phyloP scores from a whole-genome alignment of 2,797 vertebrate species.

The Spea hammondii region DNA sequence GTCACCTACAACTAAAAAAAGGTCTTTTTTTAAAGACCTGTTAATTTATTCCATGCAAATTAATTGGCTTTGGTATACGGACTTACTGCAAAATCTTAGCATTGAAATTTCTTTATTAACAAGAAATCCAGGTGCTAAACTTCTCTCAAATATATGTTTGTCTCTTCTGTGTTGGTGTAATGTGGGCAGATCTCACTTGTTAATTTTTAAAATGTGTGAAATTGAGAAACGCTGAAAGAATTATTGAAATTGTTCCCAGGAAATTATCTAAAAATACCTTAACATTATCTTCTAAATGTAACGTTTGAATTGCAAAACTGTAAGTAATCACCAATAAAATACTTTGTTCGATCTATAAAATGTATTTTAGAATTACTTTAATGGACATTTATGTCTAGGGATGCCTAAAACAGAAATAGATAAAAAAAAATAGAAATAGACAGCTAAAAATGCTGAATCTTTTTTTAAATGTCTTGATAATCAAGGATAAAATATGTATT shows the following conservation, averaged over 20 bases:
- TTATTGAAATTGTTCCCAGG: slow-evolving; percentile 31
- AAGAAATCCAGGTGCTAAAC: slow-evolving; percentile 68
- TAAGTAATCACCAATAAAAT: neutral
- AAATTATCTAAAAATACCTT: slow-evolving; percentile 48
- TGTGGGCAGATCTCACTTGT: slow-evolving; percentile 67
- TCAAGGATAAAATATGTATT: too few relatives aligned
- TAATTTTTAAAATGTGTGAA: slow-evolving; percentile 64
- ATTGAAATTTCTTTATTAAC: slow-evolving; percentile 64
- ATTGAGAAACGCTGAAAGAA: slow-evolving; percentile 14
- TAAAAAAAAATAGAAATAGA: too few relatives aligned
- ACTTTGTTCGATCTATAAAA: neutral
- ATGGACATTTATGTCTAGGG: neutral
- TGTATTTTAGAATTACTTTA: slow-evolving; percentile 10
- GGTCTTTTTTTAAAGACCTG: slow-evolving; percentile 61
- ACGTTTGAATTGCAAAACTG: slow-evolving; percentile 32
- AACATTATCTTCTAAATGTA: slow-evolving; percentile 33
- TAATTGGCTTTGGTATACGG: slow-evolving; percentile 63
- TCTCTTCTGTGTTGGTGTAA: slow-evolving; percentile 62
- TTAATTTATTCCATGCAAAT: slow-evolving; percentile 69
- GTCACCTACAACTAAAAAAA: slow-evolving; percentile 54
- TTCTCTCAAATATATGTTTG: slow-evolving; percentile 65
- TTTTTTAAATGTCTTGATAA: too few relatives aligned
- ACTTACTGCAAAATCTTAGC: slow-evolving; percentile 60
- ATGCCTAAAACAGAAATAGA: too few relatives aligned
- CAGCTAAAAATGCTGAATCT: too few relatives aligned